phyloP scores from a whole-genome alignment of 23 tunicate species.

The Trididemnum clinides region DNA sequence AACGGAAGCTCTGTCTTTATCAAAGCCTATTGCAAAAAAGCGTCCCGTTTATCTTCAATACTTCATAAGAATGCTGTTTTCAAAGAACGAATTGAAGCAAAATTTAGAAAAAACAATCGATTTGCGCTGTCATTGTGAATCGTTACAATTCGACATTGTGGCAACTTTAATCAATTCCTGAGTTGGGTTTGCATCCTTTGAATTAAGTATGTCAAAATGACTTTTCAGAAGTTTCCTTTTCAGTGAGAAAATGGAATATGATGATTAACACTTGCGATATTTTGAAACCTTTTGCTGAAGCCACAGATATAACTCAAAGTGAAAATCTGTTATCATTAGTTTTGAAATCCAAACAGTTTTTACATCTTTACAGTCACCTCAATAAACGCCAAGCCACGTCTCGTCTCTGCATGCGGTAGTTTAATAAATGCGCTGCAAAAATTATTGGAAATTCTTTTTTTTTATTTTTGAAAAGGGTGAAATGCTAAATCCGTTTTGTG shows the following conservation, averaged over 20 bases:
- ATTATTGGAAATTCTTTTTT: not conserved
- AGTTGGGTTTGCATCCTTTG: slow-evolving; percentile 14
- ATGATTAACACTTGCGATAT: not conserved
- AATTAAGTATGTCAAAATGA: slow-evolving; percentile 11
- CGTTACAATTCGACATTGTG: slow-evolving; percentile 22
- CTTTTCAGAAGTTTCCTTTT: slow-evolving; percentile 20
- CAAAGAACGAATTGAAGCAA: slow-evolving; percentile 3
- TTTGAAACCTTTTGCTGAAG: slow-evolving; percentile 9
- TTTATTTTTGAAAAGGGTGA: not conserved
- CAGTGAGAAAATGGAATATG: not conserved
- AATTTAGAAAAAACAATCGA: not conserved
- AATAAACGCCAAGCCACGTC: not conserved
- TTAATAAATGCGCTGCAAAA: not conserved
- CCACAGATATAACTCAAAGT: slow-evolving; percentile 8
- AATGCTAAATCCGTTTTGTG: not conserved
- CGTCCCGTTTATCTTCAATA: slow-evolving; percentile 10
- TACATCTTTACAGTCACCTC: not conserved
- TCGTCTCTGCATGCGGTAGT: not conserved
- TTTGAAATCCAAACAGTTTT: not conserved
- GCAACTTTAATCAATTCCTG: not conserved
- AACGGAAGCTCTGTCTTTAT: not conserved
- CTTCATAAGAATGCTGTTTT: slow-evolving; percentile 1
- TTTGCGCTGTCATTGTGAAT: not conserved
- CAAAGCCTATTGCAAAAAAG: slow-evolving; percentile 20
- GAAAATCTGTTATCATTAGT: not conserved